Base-by-base conservation (phyloP, 2,113 vertebrate species). In the Paradisaea rubra region DNA sequence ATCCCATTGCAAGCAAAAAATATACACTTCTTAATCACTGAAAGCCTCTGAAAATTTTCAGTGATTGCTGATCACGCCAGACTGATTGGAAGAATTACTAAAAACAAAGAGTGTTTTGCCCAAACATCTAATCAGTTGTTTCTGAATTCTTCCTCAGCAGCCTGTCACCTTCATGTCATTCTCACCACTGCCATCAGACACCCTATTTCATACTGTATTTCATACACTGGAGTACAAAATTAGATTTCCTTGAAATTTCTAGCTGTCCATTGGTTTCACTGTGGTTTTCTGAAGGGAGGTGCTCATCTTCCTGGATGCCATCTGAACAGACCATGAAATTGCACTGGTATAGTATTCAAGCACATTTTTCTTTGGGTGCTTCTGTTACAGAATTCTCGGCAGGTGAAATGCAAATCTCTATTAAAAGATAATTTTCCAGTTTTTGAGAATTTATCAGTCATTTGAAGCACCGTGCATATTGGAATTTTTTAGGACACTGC, bases 1-100 rank as follows among this genome's bases (percentile, higher is more conserved):
- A 31, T 68, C 14, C n/a, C 16, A 35, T 18, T 23, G 24, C 35
- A 86, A 91, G 50, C n/a, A 86, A 81, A 83, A 74, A 57, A 24
- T 6, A 24, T 3, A 28, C 56, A 57, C 12, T 61, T 15, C 33
- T 74, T 39, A 59, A 53, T 59, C 19, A 19, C 1, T 19, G 17
- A 60, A 86, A 77, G 31, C 17, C 69, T 54, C 64, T 64, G 74
- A 41, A 90, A 92, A 45, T 56, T 73, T 87, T 66, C 33, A 63
- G 10, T 53, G 15, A 86, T 6, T 33, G 4, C 20, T 13, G 54
- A 33, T 17, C 50, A 56, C 16, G 49, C 9, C 17, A 66, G 31
- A 3, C 28, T 22, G 8, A 76, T 13, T 52, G 39, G 25, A 89
- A 76, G 47, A 80, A 77, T 23, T 45, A 41, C 17, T 50, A 19